These are phyloP conservation scores for Trileptium ribeirensis DNA, from an alignment of 2,888 invertebrate genomes.

Conservation along the genomic window DNA sequence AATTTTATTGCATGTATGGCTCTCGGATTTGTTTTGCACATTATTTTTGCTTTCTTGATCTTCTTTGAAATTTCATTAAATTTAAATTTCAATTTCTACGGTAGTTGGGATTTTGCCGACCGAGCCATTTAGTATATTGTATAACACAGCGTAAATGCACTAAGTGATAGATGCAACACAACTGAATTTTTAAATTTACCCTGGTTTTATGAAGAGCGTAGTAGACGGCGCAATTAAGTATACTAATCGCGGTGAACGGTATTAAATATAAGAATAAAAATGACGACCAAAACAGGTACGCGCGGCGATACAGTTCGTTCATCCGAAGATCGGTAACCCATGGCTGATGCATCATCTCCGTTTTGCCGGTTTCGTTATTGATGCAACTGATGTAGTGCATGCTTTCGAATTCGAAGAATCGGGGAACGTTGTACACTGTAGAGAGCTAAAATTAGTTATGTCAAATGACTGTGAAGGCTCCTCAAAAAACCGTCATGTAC, in stretches of 20 bases:
- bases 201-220: background rate
- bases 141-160: too few species aligned
- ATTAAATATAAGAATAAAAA: slow-evolving; percentile 23
- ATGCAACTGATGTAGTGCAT: background rate
- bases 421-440: slow-evolving; percentile 16
- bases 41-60: too few species aligned
- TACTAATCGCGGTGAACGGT: slow-evolving; percentile 14
- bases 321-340: background rate
- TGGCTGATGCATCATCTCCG: background rate
- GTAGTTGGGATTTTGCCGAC: too few species aligned
- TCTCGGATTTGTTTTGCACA: too few species aligned
- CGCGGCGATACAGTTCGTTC: background rate
- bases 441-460: slow-evolving; percentile 10
- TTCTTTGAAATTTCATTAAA: too few species aligned
- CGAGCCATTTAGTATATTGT: too few species aligned
- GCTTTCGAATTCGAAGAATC: slow-evolving; percentile 17
- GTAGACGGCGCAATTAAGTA: slow-evolving; percentile 5
- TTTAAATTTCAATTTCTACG: too few species aligned
- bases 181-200: too few species aligned
- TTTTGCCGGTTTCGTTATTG: background rate
- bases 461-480: too few species aligned
- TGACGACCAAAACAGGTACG: slow-evolving; percentile 12
- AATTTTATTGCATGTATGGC: too few species aligned
- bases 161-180: too few species aligned
- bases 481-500: too few species aligned